Evolutionary conservation across 2,888 invertebrate genomes (phyloP), one percentile per base, ranked within the genome.

Genomic region (Mystacides longicornis): DNA sequence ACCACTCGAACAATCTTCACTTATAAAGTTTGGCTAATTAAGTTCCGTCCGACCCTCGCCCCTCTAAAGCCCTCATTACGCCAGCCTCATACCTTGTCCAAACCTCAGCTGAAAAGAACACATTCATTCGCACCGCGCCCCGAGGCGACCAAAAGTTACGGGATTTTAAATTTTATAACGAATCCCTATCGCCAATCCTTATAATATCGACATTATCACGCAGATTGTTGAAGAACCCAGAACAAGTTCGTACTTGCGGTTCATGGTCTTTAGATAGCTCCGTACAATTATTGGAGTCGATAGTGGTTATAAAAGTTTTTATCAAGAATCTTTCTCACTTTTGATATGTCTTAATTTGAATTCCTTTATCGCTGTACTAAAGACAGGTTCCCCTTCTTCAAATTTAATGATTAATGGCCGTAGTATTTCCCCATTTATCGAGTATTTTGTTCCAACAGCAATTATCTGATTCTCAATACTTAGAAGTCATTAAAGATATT

Each of bases 11-110:
- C 58, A 58, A 52, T 55, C 53, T 54, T 31, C 56, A 58, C 58
- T 56, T 55, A 53, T 58, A 60, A 60, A 55, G 58, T 60, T 58
- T 58, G 60, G 56, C 60, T 60, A 60, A 60, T 60, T 60, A 60
- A 58, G 60, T 60, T 60, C 58, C 54, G 57, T 51, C 57, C 56
- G 54, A 50, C 54, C 47, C 21, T 21, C 21, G 48, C 7, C 43
- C 3, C 21, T n/a, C n/a, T 16, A 11, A 18, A 11, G 23, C 47
- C 23, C 20, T 42, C 43, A 33, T 50, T 43, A 21, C 51, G n/a
- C 37, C 48, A 51, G 46, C 14, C 37, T n/a, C 37, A 4, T 37
- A 37, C 37, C 37, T 37, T 37, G 37, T 37, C 37, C 37, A 37
- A 37, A 37, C 37, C 37, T 37, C 37, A 22, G 47, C 51, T 47